These are phyloP conservation scores for Nothoprocta pentlandii DNA, from an alignment of 2,113 vertebrate genomes.

Conservation along the genomic window DNA sequence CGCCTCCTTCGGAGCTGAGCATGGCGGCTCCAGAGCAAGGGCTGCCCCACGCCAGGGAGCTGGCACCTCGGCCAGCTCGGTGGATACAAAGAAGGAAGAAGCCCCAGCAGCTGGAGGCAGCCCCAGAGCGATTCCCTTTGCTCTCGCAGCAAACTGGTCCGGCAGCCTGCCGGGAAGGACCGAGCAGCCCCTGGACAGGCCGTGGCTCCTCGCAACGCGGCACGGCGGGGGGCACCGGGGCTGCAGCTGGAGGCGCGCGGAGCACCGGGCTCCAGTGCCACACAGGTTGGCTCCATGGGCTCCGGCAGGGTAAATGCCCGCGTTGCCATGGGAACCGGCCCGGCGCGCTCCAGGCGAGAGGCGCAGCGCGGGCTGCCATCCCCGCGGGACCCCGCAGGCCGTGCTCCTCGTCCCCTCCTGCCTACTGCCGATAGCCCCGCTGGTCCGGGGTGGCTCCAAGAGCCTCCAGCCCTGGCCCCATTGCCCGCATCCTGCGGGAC, in stretches of 20 bases:
- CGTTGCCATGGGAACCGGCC: constrained; percentile 73
- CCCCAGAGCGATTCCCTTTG: not conserved
- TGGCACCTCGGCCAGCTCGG: not conserved
- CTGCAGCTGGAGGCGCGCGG: not conserved
- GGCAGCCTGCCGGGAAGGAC: not conserved
- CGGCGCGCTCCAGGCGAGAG: too few relatives aligned
- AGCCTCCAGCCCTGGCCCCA: not conserved
- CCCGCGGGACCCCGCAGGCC: not conserved
- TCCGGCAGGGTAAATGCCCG: constrained; percentile 68
- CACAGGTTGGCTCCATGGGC: too few relatives aligned
- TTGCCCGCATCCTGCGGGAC: not conserved
- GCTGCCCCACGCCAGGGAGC: not conserved
- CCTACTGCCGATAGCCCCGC: accelerated
- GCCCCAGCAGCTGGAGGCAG: not conserved
- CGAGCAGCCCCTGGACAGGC: not conserved
- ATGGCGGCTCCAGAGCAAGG: accelerated
- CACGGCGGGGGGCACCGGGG: not conserved
- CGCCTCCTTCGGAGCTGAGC: not conserved
- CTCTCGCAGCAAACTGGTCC: not conserved
- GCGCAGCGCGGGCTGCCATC: not conserved
- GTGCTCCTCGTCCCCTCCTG: not conserved
- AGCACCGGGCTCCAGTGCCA: too few relatives aligned
- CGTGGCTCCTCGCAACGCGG: accelerated
- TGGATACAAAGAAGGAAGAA: not conserved
- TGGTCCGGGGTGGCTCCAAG: not conserved